Conservation (phyloP, 37 sponge, comb jelly and placozoan genomes). For the Haliclona indistincta region DNA sequence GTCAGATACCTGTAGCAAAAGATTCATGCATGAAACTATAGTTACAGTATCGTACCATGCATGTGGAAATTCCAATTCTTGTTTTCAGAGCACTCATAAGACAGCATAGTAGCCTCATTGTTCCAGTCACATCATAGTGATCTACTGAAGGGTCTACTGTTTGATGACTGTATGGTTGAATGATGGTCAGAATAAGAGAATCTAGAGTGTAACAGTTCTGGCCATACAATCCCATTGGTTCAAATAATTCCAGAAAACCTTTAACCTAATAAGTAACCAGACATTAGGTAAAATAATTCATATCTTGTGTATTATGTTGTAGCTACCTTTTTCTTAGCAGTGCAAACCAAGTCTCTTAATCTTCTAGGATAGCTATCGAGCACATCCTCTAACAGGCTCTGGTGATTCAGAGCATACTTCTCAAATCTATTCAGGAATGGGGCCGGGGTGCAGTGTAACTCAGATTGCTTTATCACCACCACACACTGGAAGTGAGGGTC, state of each 20-base stretch:
- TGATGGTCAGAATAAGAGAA: slow-evolving; percentile 45
- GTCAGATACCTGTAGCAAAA: no score
- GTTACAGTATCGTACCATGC: no score
- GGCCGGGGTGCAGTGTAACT: slow-evolving; percentile 41
- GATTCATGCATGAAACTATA: no score
- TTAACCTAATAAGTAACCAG: slow-evolving; percentile 9
- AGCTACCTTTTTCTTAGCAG: slow-evolving; percentile 5
- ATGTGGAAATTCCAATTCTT: no score
- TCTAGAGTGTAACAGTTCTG: slow-evolving; percentile 35
- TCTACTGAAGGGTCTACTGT: no score
- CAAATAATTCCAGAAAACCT: no score
- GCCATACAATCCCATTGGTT: slow-evolving; percentile 36
- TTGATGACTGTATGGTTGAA: no score
- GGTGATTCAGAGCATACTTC: slow-evolving; percentile 52
- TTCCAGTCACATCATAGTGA: no score
- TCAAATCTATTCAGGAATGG: slow-evolving; percentile 74
- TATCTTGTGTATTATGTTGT: background rate
- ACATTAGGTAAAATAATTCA: background rate
- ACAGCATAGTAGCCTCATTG: no score
- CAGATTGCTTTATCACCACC: slow-evolving; percentile 47
- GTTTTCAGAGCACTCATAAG: no score
- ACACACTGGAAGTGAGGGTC: slow-evolving; percentile 58
- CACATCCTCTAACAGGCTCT: slow-evolving; percentile 25
- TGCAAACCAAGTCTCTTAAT: slow-evolving; percentile 5
- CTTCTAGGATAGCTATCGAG: slow-evolving; percentile 10